phyloP scores from a whole-genome alignment of 2,888 invertebrate species.

The Aricia artaxerxes region DNA sequence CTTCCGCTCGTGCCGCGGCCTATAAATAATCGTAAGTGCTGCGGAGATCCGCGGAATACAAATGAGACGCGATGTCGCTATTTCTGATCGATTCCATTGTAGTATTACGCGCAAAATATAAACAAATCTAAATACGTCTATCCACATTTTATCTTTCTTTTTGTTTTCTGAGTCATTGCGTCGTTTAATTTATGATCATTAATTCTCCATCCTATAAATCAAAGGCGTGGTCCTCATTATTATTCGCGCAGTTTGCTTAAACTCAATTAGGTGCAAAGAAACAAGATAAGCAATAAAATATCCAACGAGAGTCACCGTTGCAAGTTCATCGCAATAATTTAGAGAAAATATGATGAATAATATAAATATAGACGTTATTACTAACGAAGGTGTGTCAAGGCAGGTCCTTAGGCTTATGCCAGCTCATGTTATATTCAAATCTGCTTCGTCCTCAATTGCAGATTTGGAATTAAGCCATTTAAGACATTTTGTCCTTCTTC shows the following conservation, averaged over 20 bases:
- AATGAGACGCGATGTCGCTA: constrained; percentile 9
- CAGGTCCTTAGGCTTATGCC: constrained; percentile 1
- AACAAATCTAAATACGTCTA: constrained; percentile 1
- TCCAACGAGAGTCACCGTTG: not conserved
- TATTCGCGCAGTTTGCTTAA: not conserved
- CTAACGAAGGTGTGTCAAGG: constrained; percentile 19
- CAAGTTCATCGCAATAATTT: not conserved
- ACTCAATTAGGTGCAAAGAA: not conserved
- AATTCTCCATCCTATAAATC: not conserved
- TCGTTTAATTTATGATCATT: not conserved
- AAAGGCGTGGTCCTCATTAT: not conserved
- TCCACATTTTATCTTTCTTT: not conserved
- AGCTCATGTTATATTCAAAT: constrained; percentile 22
- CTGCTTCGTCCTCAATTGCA: not conserved
- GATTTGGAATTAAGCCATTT: constrained; percentile 20
- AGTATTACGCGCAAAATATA: not conserved
- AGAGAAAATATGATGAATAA: constrained; percentile 15
- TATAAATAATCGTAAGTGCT: constrained; percentile 8
- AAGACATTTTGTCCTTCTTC: not conserved
- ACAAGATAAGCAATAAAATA: not conserved
- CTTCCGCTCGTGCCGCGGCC: constrained; percentile 9
- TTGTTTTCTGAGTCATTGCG: not conserved
- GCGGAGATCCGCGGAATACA: constrained; percentile 8
- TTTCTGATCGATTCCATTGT: constrained; percentile 8
- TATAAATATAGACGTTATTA: constrained; percentile 2